Percentiles rank a stretch among this genome's conserved stretches.
phyloP scores from a whole-genome alignment of 2,888 invertebrate genomes.

The Heliconius ethilla region DNA sequence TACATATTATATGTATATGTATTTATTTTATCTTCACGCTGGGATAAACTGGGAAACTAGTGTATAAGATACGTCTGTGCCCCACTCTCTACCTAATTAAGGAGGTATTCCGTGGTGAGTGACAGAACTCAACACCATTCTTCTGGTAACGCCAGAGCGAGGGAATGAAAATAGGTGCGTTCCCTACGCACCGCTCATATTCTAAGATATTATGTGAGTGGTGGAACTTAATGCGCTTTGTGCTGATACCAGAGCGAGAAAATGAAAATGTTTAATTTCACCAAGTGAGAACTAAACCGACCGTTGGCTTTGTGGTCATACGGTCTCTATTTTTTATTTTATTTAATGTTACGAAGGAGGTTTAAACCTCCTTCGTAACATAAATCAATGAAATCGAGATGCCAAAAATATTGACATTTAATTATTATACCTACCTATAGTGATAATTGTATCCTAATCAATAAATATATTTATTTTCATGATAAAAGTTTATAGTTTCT shows the following conservation, averaged over 20 bases:
- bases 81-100: background rate
- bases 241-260: no score
- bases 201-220: background rate
- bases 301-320: background rate
- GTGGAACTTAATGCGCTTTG: background rate
- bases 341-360: no score
- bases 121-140: background rate
- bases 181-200: no score
- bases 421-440: background rate
- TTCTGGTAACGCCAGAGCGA: background rate
- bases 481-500: background rate
- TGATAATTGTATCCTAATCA: background rate
- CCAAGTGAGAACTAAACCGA: background rate
- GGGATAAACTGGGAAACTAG: background rate
- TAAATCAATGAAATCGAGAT: background rate
- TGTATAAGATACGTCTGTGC: background rate
- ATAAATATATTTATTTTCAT: background rate
- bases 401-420: slow-evolving; percentile 12
- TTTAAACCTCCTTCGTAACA: background rate
- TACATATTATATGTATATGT: slow-evolving; percentile 15
- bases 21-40: background rate
- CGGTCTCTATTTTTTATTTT: background rate
- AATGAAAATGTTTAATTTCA: background rate
- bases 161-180: background rate
- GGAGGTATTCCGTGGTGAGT: background rate